phyloP scores from a whole-genome alignment of 2,113 vertebrate species.

The Progne subis region DNA sequence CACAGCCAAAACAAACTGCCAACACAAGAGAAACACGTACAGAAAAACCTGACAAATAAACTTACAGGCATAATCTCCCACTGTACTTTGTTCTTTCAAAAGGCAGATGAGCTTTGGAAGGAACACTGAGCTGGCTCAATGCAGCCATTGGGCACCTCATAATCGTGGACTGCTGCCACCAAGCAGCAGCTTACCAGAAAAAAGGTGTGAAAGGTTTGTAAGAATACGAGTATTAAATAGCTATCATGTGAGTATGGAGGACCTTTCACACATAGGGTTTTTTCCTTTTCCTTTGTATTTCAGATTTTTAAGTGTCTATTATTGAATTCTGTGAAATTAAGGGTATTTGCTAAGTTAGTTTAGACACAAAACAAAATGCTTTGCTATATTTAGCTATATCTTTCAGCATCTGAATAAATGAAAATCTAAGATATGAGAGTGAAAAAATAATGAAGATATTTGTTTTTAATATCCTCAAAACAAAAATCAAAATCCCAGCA shows the following conservation, averaged over 20 bases:
- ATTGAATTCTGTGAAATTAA: background rate
- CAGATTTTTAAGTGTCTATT: background rate
- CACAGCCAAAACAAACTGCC: fast-evolving
- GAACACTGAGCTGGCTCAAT: background rate
- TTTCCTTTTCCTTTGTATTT: background rate
- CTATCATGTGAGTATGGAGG: background rate
- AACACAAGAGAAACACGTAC: fast-evolving
- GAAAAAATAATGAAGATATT: background rate
- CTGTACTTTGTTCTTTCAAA: background rate
- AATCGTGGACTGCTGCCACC: fast-evolving
- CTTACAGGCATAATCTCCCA: background rate
- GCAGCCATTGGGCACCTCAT: background rate
- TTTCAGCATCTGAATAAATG: background rate
- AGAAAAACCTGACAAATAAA: background rate
- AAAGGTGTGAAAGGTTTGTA: background rate
- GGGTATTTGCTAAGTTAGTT: background rate
- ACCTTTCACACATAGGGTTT: background rate
- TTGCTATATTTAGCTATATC: background rate
- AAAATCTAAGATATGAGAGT: background rate
- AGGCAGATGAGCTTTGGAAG: background rate
- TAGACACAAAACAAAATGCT: background rate
- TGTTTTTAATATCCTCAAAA: background rate
- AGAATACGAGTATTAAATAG: background rate
- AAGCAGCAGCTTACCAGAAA: background rate
- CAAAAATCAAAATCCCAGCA: background rate